Conservation (phyloP, 2,113 vertebrate genomes). For the Lucifuga dentata region DNA sequence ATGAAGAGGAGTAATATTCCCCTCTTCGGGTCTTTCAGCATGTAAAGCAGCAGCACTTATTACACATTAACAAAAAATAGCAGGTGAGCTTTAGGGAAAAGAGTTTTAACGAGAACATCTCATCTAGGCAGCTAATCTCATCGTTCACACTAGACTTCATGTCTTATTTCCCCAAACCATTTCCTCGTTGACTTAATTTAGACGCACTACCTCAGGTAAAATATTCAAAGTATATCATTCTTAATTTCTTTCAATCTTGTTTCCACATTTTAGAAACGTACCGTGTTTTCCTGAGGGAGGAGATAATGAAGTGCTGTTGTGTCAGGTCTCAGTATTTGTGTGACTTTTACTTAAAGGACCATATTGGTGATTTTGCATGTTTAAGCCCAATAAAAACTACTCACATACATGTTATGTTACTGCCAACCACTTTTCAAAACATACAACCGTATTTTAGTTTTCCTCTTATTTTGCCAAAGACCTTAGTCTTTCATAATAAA, state of each 20-base stretch:
- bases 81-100: constrained; percentile 16
- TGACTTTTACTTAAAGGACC: too few relatives aligned
- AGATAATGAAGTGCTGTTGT: background rate
- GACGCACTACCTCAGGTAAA: background rate
- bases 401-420: too few relatives aligned
- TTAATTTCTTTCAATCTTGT: background rate
- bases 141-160: constrained; percentile 22
- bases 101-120: constrained; percentile 23
- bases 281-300: background rate
- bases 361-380: too few relatives aligned
- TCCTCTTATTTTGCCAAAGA: too few relatives aligned
- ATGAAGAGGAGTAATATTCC: background rate
- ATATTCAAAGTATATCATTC: background rate
- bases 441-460: too few relatives aligned
- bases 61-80: constrained; percentile 9
- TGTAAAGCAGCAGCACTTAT: constrained; percentile 1
- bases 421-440: too few relatives aligned
- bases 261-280: background rate
- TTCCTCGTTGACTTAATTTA: constrained; percentile 11
- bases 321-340: too few relatives aligned
- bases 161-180: constrained; percentile 9
- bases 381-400: constrained; percentile 8
- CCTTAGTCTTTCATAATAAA: too few relatives aligned
- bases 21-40: background rate
- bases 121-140: constrained; percentile 19